Percentiles rank a stretch among this genome's conserved stretches.
Evolutionary conservation across 2,797 vertebrate genomes (phyloP).

Genomic region (Esox masquinongy): DNA sequence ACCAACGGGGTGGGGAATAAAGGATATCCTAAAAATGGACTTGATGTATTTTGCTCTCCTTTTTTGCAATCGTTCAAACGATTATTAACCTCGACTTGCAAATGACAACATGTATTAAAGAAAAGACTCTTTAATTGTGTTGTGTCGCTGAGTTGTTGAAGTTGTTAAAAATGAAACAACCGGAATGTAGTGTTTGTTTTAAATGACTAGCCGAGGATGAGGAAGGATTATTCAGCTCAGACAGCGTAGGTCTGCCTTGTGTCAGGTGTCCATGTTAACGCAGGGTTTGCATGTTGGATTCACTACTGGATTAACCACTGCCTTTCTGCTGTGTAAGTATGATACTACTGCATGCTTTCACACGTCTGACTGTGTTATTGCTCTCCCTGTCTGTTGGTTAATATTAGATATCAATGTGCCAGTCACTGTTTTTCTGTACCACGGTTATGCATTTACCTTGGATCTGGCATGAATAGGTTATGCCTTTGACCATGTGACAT

Average conservation of each 20-base stretch:
- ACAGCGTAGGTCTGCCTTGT: background rate
- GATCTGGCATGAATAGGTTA: constrained; percentile 4
- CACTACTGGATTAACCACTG: constrained; percentile 1
- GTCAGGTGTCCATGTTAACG: background rate
- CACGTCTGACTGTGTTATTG: background rate
- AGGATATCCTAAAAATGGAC: background rate
- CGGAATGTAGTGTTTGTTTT: background rate
- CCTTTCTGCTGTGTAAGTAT: background rate
- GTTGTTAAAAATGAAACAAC: background rate
- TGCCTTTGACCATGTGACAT: constrained; percentile 32
- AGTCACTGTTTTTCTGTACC: background rate
- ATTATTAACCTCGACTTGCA: background rate
- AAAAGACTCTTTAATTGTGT: background rate
- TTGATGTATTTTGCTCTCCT: background rate
- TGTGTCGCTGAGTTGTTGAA: background rate
- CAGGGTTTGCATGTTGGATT: constrained; percentile 3
- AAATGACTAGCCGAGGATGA: background rate
- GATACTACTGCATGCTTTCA: constrained; percentile 13
- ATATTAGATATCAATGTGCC: no score
- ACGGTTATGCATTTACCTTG: constrained; percentile 4
- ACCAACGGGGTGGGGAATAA: constrained; percentile 17
- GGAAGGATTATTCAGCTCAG: background rate
- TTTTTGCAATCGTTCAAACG: background rate
- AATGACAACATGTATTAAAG: background rate
- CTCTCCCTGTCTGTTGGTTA: background rate